phyloP scores from a whole-genome alignment of 2,113 vertebrate species.

The Echinops telfairi region DNA sequence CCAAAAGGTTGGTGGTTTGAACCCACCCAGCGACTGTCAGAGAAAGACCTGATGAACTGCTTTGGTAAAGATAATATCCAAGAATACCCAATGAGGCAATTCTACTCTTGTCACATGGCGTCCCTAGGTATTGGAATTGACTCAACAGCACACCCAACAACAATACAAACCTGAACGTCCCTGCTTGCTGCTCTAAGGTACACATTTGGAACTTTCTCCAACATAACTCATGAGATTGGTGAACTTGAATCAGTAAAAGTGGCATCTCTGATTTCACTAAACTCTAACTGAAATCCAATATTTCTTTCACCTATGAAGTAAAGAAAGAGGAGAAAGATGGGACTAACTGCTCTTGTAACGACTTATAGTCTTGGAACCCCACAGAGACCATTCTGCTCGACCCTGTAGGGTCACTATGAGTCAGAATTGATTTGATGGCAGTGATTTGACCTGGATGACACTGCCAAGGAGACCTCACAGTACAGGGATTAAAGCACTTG shows the following conservation, averaged over 20 bases:
- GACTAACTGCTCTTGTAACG: too few species aligned
- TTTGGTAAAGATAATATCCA: background rate
- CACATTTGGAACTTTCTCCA: background rate
- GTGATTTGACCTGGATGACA: background rate
- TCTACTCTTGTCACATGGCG: background rate
- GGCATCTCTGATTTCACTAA: conserved; percentile 5
- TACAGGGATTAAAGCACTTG: background rate
- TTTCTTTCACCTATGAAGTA: conserved; percentile 33
- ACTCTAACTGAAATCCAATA: background rate
- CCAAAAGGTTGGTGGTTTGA: background rate
- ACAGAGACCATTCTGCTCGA: too few species aligned
- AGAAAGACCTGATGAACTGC: background rate
- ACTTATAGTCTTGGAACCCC: too few species aligned
- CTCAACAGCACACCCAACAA: background rate
- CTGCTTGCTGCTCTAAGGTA: background rate
- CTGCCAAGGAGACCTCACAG: background rate
- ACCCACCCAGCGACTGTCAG: background rate
- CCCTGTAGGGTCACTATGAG: too few species aligned
- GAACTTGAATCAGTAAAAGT: background rate
- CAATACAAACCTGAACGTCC: background rate
- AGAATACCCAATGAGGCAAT: background rate
- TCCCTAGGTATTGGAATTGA: background rate
- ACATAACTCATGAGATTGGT: background rate
- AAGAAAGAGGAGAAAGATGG: background rate
- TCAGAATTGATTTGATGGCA: background rate